Evolutionary conservation across 2,797 vertebrate species (phyloP), one percentile per base, ranked within the genome.

Genomic region (Xerus rutilus): DNA sequence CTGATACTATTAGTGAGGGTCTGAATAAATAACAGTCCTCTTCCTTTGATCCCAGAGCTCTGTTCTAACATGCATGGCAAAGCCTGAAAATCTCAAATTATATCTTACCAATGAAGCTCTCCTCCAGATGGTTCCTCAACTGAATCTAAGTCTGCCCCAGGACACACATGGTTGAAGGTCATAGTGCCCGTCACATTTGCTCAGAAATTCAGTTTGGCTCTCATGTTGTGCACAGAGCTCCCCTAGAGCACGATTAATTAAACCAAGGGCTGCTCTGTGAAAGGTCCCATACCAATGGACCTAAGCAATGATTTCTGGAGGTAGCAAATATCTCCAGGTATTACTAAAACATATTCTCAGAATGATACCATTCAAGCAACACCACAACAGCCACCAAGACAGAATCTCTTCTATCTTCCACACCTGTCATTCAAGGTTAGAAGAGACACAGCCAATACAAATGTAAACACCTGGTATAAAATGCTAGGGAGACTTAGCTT

Each of bases 71-170:
- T 54, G 12, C 1, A 70, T 30, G 54, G n/a, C 45, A 47, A 85
- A 65, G 1, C 83, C 17, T 96, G 28, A 77, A 92, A 72, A 89
- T 95, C n/a, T 91, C n/a, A 52, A 87, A 74, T 47, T 82, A 43
- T 70, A 89, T 93, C 7, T 69, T 93, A 49, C 52, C 39, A 59
- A 2, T 30, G 32, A 18, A 25, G 43, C 65, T 72, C 17, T 88
- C 21, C 28, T 59, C 35, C 73, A 39, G 17, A 43, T 81, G 3
- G 35, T 52, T 83, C 28, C 67, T 93, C 32, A 87, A 89, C 57
- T 93, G 32, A 96, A 11, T 87, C 17, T 85, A 54, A 32, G 14
- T 76, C 49, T 47, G 47, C 32, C 64, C 70, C 49, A 57, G 62
- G 28, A 65, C 25, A 69, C 7, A 7, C 17, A 35, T 14, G 69